Conservation (phyloP, 2,113 vertebrate species). For the Labeo rohita region DNA sequence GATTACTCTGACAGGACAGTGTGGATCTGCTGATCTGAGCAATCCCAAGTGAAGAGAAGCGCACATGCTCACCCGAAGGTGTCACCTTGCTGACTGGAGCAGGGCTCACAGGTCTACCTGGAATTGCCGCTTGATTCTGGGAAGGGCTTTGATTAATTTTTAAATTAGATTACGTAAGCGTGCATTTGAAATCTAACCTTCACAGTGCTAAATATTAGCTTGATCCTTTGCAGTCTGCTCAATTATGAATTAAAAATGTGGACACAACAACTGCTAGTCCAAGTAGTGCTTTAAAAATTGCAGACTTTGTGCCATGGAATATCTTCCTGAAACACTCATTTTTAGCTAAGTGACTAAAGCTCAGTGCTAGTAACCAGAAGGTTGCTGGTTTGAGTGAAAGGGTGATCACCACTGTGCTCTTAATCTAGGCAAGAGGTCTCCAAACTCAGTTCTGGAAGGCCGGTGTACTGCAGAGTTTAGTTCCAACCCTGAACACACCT, state of each 20-base stretch:
- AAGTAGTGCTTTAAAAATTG: too few species aligned
- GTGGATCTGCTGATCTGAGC: conserved; percentile 56
- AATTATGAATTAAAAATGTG: neutral
- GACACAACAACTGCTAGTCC: too few species aligned
- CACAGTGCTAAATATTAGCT: conserved; percentile 11
- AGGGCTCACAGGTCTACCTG: neutral
- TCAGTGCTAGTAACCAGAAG: neutral
- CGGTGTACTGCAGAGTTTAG: too few species aligned
- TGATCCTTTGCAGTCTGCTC: neutral
- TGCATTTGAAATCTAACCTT: neutral
- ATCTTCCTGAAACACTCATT: neutral
- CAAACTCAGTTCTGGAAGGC: too few species aligned
- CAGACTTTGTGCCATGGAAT: neutral
- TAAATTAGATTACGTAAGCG: neutral
- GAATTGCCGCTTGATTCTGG: neutral
- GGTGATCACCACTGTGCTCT: neutral
- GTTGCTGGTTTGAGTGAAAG: neutral
- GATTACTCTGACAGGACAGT: conserved; percentile 40
- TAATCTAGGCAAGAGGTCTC: neutral
- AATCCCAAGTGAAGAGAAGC: conserved; percentile 34
- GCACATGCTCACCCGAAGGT: conserved; percentile 8
- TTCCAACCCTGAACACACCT: too few species aligned
- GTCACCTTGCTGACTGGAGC: conserved; percentile 13
- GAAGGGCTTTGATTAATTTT: neutral
- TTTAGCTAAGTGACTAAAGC: neutral